Conservation (phyloP, 2,888 invertebrate species). For the Mesopsocus fuscifrons region DNA sequence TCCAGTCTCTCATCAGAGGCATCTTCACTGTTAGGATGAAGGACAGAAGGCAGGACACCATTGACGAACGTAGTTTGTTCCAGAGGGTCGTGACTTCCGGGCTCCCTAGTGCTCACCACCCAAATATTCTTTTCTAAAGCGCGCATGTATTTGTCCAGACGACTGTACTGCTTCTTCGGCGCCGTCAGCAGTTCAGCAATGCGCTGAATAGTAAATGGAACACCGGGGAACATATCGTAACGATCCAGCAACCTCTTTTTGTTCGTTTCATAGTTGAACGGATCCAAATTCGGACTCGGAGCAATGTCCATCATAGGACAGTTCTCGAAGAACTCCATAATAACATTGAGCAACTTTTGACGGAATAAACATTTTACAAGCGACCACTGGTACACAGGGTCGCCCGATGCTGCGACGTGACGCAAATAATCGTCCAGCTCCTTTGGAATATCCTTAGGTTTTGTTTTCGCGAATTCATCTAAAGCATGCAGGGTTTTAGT, state of each 20-base stretch:
- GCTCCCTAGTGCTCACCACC: slow-evolving; percentile 45
- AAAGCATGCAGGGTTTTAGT: slow-evolving; percentile 67
- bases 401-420: slow-evolving; percentile 84
- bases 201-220: slow-evolving; percentile 91
- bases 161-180: slow-evolving; percentile 84
- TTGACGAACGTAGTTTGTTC: slow-evolving; percentile 13
- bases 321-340: slow-evolving; percentile 71
- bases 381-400: slow-evolving; percentile 84
- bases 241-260: slow-evolving; percentile 63
- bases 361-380: slow-evolving; percentile 72
- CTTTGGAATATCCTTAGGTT: slow-evolving; percentile 65
- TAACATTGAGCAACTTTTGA: slow-evolving; percentile 68
- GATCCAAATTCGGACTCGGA: slow-evolving; percentile 77
- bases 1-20: slow-evolving; percentile 44
- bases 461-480: slow-evolving; percentile 62
- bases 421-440: slow-evolving; percentile 76
- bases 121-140: slow-evolving; percentile 90
- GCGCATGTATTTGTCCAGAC: slow-evolving; percentile 91
- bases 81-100: slow-evolving; percentile 21
- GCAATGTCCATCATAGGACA: slow-evolving; percentile 57
- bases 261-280: slow-evolving; percentile 78
- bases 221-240: slow-evolving; percentile 65
- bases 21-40: slow-evolving; percentile 35
- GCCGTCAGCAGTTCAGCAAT: slow-evolving; percentile 83
- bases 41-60: slow-evolving; percentile 36